These are phyloP conservation scores for Paedocypris micromegethes DNA, from an alignment of 2,797 vertebrate species.

Conservation along the genomic window DNA sequence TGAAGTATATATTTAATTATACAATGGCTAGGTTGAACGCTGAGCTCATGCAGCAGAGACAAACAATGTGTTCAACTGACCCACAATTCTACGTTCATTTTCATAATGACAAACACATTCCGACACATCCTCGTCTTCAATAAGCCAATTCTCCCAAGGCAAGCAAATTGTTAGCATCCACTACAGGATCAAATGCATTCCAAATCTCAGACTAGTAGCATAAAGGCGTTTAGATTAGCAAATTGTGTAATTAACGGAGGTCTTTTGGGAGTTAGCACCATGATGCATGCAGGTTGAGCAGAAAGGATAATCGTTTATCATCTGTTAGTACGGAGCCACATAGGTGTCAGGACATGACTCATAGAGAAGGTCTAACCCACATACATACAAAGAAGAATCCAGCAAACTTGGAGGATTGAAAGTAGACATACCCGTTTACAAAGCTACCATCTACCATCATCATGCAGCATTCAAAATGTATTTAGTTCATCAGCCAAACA, in stretches of 20 bases:
- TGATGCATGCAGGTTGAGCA: conserved; percentile 42
- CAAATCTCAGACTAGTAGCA: conserved; percentile 21
- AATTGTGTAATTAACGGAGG: conserved; percentile 6
- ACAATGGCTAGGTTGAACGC: too few relatives aligned
- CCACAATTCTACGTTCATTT: conserved; percentile 7
- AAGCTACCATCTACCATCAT: conserved; percentile 39
- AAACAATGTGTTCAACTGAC: conserved; percentile 17
- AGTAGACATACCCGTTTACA: conserved; percentile 60
- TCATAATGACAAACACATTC: conserved; percentile 6
- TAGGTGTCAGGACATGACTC: not conserved
- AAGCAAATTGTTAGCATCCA: conserved; percentile 19
- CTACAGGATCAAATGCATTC: conserved; percentile 24
- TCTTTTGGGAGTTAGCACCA: not conserved
- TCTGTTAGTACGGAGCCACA: conserved; percentile 10
- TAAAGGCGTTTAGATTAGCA: conserved; percentile 8
- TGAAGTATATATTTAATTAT: too few relatives aligned
- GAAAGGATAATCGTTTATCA: conserved; percentile 18
- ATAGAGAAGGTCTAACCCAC: conserved; percentile 20
- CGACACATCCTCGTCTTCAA: not conserved
- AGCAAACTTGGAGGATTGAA: conserved; percentile 40
- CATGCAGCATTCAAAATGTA: conserved; percentile 68
- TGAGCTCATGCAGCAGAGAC: conserved; percentile 30
- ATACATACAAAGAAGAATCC: conserved; percentile 33
- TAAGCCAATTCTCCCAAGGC: conserved; percentile 15
- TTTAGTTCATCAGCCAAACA: conserved; percentile 54